These are phyloP conservation scores for Liparis tanakae DNA, from an alignment of 2,797 vertebrate species.

Conservation along the genomic window DNA sequence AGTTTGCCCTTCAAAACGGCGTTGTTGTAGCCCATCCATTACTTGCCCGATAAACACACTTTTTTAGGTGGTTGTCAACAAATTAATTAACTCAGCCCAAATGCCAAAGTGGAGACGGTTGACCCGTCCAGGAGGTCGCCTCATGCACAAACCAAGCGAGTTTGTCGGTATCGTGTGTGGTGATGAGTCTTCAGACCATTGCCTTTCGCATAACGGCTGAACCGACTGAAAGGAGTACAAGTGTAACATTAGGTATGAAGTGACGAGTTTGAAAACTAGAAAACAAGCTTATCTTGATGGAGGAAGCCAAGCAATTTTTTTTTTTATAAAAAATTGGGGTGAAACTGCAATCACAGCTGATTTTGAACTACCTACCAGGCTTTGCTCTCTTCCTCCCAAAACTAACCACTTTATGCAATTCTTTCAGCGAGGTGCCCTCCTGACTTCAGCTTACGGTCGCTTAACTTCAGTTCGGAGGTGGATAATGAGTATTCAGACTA, in stretches of 20 bases:
- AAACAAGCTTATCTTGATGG: constrained; percentile 16
- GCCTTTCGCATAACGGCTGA: constrained; percentile 25
- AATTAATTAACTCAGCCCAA: neutral
- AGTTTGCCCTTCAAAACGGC: neutral
- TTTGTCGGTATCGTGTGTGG: neutral
- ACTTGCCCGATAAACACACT: neutral
- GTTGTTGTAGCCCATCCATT: constrained; percentile 6
- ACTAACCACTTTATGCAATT: neutral
- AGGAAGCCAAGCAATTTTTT: neutral
- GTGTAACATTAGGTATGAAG: constrained; percentile 24
- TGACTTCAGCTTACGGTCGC: constrained; percentile 2
- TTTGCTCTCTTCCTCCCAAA: neutral
- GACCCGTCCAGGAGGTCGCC: neutral
- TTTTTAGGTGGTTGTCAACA: too few species aligned
- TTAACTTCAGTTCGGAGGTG: constrained; percentile 8
- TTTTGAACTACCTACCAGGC: neutral
- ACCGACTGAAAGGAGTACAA: constrained; percentile 24
- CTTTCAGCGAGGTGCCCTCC: neutral
- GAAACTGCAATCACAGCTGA: neutral
- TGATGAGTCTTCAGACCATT: constrained; percentile 3
- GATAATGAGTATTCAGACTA: constrained; percentile 21
- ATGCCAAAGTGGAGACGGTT: neutral
- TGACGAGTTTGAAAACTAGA: constrained; percentile 25
- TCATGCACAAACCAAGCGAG: neutral
- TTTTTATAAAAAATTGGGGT: neutral